phyloP scores from a whole-genome alignment of 2,113 vertebrate species.

The Clarias magur region DNA sequence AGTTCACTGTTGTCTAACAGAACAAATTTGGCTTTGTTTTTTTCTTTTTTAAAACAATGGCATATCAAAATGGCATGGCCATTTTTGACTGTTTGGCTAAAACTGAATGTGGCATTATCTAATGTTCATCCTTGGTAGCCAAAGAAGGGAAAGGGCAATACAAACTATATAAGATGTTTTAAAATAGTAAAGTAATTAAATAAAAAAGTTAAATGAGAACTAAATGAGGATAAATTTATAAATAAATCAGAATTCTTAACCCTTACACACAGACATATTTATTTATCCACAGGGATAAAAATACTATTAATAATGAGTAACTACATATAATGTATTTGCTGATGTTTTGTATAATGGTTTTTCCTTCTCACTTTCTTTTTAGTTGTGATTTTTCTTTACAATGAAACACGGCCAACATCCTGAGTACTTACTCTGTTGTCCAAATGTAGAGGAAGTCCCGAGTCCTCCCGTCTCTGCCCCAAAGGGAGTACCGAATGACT shows the following conservation, averaged over 20 bases:
- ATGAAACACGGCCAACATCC: neutral
- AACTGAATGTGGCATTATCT: neutral
- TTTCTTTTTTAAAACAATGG: too few relatives aligned
- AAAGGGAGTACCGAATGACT: constrained; percentile 92
- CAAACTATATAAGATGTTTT: neutral
- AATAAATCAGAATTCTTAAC: neutral
- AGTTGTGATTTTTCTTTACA: neutral
- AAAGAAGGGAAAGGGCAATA: neutral
- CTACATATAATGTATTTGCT: too few relatives aligned
- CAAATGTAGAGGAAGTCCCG: constrained; percentile 89
- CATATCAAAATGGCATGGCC: too few relatives aligned
- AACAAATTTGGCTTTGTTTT: neutral
- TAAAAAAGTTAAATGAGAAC: too few relatives aligned
- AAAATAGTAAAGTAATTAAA: neutral
- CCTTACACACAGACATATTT: neutral
- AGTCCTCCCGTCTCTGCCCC: constrained; percentile 87
- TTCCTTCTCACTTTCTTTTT: too few relatives aligned
- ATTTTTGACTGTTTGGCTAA: neutral
- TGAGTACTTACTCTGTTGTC: constrained; percentile 87
- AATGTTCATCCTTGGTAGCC: neutral
- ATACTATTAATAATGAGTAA: too few relatives aligned
- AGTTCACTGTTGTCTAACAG: neutral
- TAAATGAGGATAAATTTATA: too few relatives aligned
- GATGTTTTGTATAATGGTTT: too few relatives aligned
- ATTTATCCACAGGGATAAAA: too few relatives aligned